A percentile compares a stretch with the other conserved stretches of the same genome.
Conservation (phyloP, 2,888 invertebrate species). For the Dioctria linearis region DNA sequence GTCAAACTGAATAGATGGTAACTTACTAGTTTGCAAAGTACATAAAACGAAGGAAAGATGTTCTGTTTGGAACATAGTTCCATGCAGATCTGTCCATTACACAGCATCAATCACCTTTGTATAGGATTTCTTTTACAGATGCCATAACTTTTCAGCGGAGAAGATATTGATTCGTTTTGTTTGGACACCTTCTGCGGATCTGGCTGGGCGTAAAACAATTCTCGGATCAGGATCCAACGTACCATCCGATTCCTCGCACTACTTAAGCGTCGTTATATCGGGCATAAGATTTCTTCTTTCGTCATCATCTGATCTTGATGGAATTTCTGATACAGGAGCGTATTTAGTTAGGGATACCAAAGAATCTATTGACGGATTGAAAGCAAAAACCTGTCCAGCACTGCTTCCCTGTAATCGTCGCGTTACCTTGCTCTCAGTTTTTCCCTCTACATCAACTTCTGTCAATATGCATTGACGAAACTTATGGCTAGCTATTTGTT, state of each 20-base stretch:
- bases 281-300: constrained; percentile 83
- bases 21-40: too few species aligned
- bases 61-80: too few species aligned
- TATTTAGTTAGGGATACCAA: constrained; percentile 81
- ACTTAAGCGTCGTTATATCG: constrained; percentile 80
- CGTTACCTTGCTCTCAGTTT: constrained; percentile 58
- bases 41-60: too few species aligned
- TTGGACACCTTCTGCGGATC: constrained; percentile 74
- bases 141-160: too few species aligned
- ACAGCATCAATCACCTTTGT: too few species aligned
- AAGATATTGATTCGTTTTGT: constrained; percentile 45
- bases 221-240: too few species aligned
- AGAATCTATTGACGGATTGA: constrained; percentile 84
- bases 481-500: too few species aligned
- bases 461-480: too few species aligned
- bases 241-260: constrained; percentile 83
- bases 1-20: too few species aligned
- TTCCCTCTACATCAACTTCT: too few species aligned
- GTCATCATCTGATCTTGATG: constrained; percentile 76
- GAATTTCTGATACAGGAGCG: constrained; percentile 82
- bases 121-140: too few species aligned
- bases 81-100: too few species aligned
- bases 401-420: constrained; percentile 70
- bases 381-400: constrained; percentile 74
- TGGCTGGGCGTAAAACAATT: constrained; percentile 77